Evolutionary conservation across 2,888 invertebrate genomes (phyloP), one percentile per base, ranked within the genome.

Genomic region (Ennomos quercinarius): DNA sequence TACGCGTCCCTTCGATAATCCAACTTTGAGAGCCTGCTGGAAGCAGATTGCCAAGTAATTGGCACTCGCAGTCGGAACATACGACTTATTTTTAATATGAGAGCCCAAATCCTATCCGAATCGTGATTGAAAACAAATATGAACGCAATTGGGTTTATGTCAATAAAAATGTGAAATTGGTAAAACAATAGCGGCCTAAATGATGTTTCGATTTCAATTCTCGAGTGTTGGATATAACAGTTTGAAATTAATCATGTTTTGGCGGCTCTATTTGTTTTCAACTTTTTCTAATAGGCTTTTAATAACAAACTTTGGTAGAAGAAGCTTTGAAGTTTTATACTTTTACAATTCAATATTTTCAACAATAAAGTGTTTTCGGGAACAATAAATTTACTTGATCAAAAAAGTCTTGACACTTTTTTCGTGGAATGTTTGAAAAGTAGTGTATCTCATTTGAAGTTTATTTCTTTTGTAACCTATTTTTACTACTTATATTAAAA

Each of bases 51-150:
- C 36, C 54, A 41, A 61, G 60, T 66, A 66, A 70, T 70, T 67
- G 62, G 53, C 60, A 60, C 49, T 53, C 59, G 53, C 57, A 52
- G 54, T 55, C 49, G 60, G 48, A 61, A 63, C 54, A 57, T 58
- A 50, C 57, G 57, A 63, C 61, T 66, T 61, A 51, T 59, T 54
- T 65, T 59, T 57, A 59, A 57, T 57, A 57, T 53, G 46, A 60
- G 45, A 39, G 39, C 47, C 46, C 42, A 55, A 61, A 63, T 61
- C 38, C 51, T 41, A 52, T 59, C 45, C 36, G 39, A 52, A 47
- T 11, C 50, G 42, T 67, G 65, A 67, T 65, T 67, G 59, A 65
- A 67, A 66, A 62, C 63, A 67, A 65, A 67, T 57, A 63, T 46
- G 42, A 53, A 41, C 44, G 44, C 49, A 49, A 57, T 57, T 55